A percentile compares a stretch with the other conserved stretches of the same genome.
phyloP scores from a whole-genome alignment of 2,888 invertebrate species.

The Antheraea assamensis region DNA sequence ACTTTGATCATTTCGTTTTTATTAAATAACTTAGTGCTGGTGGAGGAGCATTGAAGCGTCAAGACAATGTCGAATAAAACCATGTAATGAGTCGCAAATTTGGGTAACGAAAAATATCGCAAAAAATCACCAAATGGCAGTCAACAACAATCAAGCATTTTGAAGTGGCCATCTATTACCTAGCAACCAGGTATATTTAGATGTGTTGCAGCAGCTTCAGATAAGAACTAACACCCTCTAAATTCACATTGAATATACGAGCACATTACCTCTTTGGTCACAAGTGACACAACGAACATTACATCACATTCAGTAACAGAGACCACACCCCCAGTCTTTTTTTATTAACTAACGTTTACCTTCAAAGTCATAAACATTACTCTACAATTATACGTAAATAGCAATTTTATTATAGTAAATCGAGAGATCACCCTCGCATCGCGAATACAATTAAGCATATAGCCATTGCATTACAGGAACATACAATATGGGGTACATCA shows the following conservation, averaged over 20 bases:
- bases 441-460: not conserved
- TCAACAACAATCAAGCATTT: not conserved
- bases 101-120: not conserved
- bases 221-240: not conserved
- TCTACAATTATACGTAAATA: no score
- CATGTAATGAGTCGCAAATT: not conserved
- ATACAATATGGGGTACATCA: not conserved
- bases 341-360: no score
- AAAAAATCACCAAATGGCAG: not conserved
- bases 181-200: not conserved
- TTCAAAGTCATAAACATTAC: no score
- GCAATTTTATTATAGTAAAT: not conserved
- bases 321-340: no score
- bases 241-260: no score
- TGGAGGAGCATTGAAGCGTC: not conserved
- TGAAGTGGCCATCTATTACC: not conserved
- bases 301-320: not conserved
- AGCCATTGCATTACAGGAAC: not conserved
- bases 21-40: no score
- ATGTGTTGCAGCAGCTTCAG: not conserved
- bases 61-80: not conserved
- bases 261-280: not conserved
- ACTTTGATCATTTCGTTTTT: no score
- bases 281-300: not conserved
- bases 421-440: not conserved